Evolutionary conservation across 2,797 vertebrate species (phyloP), one percentile per base, ranked within the genome.

Genomic region (Syngnathus rostellatus): DNA sequence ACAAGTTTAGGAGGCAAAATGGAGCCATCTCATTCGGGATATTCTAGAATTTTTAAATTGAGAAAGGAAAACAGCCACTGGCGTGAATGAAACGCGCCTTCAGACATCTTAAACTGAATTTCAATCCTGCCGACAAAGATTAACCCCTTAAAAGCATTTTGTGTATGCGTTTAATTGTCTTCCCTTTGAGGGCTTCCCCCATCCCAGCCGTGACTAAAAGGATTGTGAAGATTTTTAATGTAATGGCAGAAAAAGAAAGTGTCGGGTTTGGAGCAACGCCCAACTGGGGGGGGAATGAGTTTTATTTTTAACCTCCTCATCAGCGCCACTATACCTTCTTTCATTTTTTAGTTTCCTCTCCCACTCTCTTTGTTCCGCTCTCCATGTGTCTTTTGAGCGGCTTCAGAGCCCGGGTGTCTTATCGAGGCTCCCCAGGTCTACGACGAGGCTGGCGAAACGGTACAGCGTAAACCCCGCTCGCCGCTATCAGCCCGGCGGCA

Each of bases 121-220:
- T 17, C 60, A 45, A 62, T 16, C 40, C 63, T 60, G 70, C 53
- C 77, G 72, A 76, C 66, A 78, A 76, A 76, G 71, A 85, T 71
- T 59, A 80, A 85, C 69, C 76, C 31, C 66, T 68, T 68, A 73
- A 80, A 72, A 64, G 73, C 57, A 60, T 40, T 12, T 45, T 25
- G 59, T 67, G 51, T 50, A 43, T 54, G 7, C 69, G 43, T 62
- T 50, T 65, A 23, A 62, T 45, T 65, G 74, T 75, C 77, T 81
- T 67, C 40, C 72, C 81, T 86, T 72, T 84, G 70, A 86, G 85
- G 79, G 76, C 64, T 81, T 86, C 79, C 81, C 73, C 78, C 82
- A 82, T 84, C 79, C 76, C 81, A 61, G 74, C 85, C 88, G 89
- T 89, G 87, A 89, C 90, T 89, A 91, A 92, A 88, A 73, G 87